Conservation (phyloP, 2,113 vertebrate species). For the Callopanchax toddi region DNA sequence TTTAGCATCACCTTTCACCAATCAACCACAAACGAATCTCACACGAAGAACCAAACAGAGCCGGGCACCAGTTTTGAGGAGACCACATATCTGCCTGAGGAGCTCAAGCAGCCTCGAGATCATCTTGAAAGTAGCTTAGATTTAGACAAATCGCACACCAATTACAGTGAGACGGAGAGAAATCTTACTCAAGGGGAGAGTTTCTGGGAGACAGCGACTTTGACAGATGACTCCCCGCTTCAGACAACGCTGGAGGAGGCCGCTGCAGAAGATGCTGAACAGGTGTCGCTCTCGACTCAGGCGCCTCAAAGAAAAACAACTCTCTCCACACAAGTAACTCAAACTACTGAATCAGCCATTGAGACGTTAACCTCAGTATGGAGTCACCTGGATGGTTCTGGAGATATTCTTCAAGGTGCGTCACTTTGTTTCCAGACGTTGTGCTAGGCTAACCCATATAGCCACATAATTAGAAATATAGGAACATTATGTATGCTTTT, state of each 20-base stretch:
- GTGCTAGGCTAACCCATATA: too few relatives aligned
- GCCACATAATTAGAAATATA: too few relatives aligned
- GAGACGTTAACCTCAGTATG: conserved; percentile 22
- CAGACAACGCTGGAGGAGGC: conserved; percentile 41
- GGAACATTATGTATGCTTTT: too few relatives aligned
- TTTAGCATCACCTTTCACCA: conserved; percentile 52
- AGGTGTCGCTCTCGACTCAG: conserved; percentile 32
- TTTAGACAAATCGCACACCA: conserved; percentile 14
- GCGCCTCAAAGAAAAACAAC: conserved; percentile 29
- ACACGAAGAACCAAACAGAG: conserved; percentile 42
- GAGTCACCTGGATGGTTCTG: conserved; percentile 59
- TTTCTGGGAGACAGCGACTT: conserved; percentile 14
- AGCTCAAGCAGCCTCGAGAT: conserved; percentile 25
- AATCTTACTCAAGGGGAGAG: conserved; percentile 30
- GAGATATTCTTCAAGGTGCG: conserved; percentile 67
- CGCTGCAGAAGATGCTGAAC: conserved; percentile 10
- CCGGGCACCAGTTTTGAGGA: conserved; percentile 21
- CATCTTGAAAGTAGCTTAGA: conserved; percentile 25
- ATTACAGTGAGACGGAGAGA: conserved; percentile 22
- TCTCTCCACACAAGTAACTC: conserved; percentile 16
- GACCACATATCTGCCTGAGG: conserved; percentile 12
- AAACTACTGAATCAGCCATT: conserved; percentile 19
- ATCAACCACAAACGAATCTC: conserved; percentile 29
- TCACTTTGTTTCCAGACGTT: too few relatives aligned
- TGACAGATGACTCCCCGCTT: conserved; percentile 24